Evolutionary conservation across 1,140 invertebrate genomes (phyloP), one percentile per base, ranked within the genome.

Genomic region (Caerostris darwini): DNA sequence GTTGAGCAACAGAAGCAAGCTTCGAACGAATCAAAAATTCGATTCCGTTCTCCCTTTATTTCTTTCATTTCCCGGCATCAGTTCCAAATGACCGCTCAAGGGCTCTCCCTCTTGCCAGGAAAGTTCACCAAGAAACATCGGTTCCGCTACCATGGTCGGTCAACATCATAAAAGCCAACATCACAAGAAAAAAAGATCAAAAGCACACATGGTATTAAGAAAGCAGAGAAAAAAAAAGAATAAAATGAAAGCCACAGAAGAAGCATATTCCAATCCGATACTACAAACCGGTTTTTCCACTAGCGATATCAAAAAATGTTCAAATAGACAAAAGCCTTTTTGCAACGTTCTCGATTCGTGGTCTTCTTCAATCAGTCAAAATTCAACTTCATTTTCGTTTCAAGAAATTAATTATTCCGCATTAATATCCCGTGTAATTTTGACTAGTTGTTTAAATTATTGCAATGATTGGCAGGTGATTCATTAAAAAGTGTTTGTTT

Each of bases 1-100:
- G 0, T 10, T 5, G n/a, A 61, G 5, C 58, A 34, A 64, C 85
- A 19, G 57, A 59, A 61, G 85, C 58, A 34, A 56, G 53, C 34
- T 12, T 5, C 7, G 53, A 77, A 77, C 34, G 53, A 77, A 88
- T 67, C 67, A 69, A 89, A 89, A 88, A 69, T 61, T 53, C 57
- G 57, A 87, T 87, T 87, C 54, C 17, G 17, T 87, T 64, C 56
- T 34, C 34, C 69, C 12, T 17, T n/a, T 8, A n/a, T 83, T 92
- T 83, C 90, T n/a, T 83, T 61, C 8, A 58, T 7, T 19, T 85
- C 77, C 34, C 71, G 14, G 81, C 71, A 92, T 92, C 90, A 82
- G 90, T 92, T 92, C 90, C 90, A 17, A 92, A 83, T 92, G 90
- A 83, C 90, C 90, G 90, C 12, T 85, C 90, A 92, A 61, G 81